Evolutionary conservation across 2,113 vertebrate species (phyloP).

Genomic region (Garra rufa): DNA sequence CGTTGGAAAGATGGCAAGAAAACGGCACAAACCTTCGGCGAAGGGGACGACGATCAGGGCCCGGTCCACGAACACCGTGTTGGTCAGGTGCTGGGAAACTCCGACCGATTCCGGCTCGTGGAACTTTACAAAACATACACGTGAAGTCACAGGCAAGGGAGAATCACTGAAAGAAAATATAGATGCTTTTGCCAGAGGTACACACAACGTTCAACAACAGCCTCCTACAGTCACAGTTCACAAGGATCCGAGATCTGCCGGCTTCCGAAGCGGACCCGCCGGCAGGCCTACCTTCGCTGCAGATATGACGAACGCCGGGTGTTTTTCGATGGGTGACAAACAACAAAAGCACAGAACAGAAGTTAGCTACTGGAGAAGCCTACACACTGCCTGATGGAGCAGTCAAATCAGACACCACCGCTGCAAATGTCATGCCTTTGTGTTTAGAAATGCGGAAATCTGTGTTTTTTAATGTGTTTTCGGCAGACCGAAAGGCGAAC

Average conservation of each 20-base stretch:
- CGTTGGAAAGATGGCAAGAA: background rate
- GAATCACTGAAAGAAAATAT: slow-evolving; percentile 93
- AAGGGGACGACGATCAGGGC: slow-evolving; percentile 99
- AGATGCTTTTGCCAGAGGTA: slow-evolving; percentile 79
- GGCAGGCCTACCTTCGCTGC: slow-evolving; percentile 70
- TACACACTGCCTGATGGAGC: background rate
- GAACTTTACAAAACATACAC: slow-evolving; percentile 99
- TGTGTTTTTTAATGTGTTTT: no score
- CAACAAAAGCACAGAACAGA: slow-evolving; percentile 72
- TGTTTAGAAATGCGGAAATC: no score
- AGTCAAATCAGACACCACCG: background rate
- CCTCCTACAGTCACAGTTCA: slow-evolving; percentile 21
- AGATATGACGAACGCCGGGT: slow-evolving; percentile 63
- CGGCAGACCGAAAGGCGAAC: no score
- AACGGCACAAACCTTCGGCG: slow-evolving; percentile 93
- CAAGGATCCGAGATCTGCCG: slow-evolving; percentile 41
- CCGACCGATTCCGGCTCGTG: slow-evolving; percentile 95
- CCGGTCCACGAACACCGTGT: slow-evolving; percentile 99
- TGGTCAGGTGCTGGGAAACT: slow-evolving; percentile 98
- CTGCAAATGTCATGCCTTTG: background rate
- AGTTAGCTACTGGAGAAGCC: slow-evolving; percentile 52
- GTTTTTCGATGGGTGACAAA: slow-evolving; percentile 67
- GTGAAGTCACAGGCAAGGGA: slow-evolving; percentile 98
- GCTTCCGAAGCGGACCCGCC: slow-evolving; percentile 44
- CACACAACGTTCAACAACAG: slow-evolving; percentile 62